These are phyloP conservation scores for Ptiloglossa arizonensis DNA, from an alignment of 1,140 invertebrate species.

Conservation along the genomic window DNA sequence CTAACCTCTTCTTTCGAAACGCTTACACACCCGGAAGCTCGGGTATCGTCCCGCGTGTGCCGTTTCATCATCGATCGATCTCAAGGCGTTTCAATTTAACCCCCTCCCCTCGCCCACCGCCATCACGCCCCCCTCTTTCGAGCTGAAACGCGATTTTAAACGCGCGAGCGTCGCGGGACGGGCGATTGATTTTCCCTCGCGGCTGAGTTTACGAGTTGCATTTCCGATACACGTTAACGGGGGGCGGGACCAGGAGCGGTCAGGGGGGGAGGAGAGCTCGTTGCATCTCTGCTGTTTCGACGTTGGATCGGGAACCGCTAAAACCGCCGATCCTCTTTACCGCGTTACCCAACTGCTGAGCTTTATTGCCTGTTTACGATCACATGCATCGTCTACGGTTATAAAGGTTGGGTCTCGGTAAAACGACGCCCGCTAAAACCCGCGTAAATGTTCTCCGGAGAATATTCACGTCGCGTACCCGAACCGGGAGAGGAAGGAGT, in stretches of 20 bases:
- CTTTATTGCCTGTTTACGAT: constrained; percentile 3
- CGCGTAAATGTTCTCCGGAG: background rate
- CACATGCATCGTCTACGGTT: background rate
- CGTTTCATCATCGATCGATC: background rate
- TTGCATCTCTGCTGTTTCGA: background rate
- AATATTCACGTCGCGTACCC: background rate
- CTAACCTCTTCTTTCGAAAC: too few relatives aligned
- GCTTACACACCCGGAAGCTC: too few relatives aligned
- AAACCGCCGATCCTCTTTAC: constrained; percentile 9
- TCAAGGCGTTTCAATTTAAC: background rate
- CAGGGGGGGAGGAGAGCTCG: too few relatives aligned
- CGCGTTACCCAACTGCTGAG: background rate
- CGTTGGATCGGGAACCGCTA: background rate
- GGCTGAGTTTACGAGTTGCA: background rate
- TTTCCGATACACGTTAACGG: too few relatives aligned
- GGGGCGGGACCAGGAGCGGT: too few relatives aligned
- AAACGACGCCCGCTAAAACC: constrained; percentile 1
- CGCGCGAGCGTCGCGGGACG: background rate
- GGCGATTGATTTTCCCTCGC: background rate
- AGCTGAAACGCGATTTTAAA: background rate
- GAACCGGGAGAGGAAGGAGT: background rate
- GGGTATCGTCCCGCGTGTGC: too few relatives aligned
- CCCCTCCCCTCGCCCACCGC: too few relatives aligned
- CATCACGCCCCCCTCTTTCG: too few relatives aligned
- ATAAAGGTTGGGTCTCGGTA: background rate